phyloP scores from a whole-genome alignment of 2,113 vertebrate genomes.

The rat (Rattus norvegicus) region GRCr8 NC_086036.1:71483001-71483500 shows the following conservation, averaged over 20 bases:
- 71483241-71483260: constrained; percentile 44
- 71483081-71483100: not conserved
- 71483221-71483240: constrained; percentile 17
- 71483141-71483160: not conserved
- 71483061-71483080: not conserved
- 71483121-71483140: constrained; percentile 20
- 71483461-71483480: not conserved
- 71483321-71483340: constrained; percentile 16
- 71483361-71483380: constrained; percentile 57
- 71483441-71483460: constrained; percentile 20
- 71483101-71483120: not conserved
- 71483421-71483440: constrained; percentile 63
- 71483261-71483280: constrained; percentile 37
- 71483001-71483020: not conserved
- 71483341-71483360: constrained; percentile 58
- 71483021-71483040: not conserved
- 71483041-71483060: not conserved
- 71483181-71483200: not conserved
- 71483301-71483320: constrained; percentile 35
- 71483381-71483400: constrained; percentile 6
- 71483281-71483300: not conserved
- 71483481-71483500: constrained; percentile 8
- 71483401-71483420: constrained; percentile 37
- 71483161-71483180: not conserved
- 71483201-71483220: not conserved